A percentile compares a stretch with the other conserved stretches of the same genome.
phyloP scores from a whole-genome alignment of 2,888 invertebrate genomes.

The Smittia sp. region DNA sequence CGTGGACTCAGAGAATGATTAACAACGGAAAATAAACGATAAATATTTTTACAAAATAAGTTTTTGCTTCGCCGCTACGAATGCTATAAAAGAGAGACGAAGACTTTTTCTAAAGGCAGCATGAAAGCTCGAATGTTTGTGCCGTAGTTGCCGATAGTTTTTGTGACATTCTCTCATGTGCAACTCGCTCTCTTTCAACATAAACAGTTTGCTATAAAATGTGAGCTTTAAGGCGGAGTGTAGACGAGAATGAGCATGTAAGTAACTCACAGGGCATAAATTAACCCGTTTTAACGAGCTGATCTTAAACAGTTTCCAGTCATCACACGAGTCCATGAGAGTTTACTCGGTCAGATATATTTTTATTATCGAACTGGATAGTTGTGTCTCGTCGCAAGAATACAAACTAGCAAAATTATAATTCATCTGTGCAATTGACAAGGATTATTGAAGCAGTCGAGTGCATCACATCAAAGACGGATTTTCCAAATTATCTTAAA shows the following conservation, averaged over 20 bases:
- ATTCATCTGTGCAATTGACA: slow-evolving; percentile 24
- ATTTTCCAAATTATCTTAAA: neutral
- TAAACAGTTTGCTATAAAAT: slow-evolving; percentile 22
- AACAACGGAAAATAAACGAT: slow-evolving; percentile 1
- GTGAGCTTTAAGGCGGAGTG: slow-evolving; percentile 39
- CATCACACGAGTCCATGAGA: neutral
- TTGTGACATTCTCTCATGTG: neutral
- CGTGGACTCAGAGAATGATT: neutral
- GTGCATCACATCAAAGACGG: neutral
- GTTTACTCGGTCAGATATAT: slow-evolving; percentile 25
- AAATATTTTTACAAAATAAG: slow-evolving; percentile 3
- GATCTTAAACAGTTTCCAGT: neutral
- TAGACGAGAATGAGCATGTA: slow-evolving; percentile 9
- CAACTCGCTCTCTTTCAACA: neutral
- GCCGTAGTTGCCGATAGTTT: neutral
- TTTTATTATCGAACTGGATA: slow-evolving; percentile 6
- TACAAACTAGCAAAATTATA: neutral
- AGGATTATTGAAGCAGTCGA: neutral
- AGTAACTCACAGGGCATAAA: slow-evolving; percentile 4
- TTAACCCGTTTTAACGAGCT: neutral
- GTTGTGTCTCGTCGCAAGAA: slow-evolving; percentile 14
- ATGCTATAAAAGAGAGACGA: slow-evolving; percentile 4
- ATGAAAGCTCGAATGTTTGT: neutral
- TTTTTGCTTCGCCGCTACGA: neutral
- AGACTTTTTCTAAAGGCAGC: neutral